Evolutionary conservation across 2,888 invertebrate species (phyloP).

Genomic region (Mycalesis mineus): DNA sequence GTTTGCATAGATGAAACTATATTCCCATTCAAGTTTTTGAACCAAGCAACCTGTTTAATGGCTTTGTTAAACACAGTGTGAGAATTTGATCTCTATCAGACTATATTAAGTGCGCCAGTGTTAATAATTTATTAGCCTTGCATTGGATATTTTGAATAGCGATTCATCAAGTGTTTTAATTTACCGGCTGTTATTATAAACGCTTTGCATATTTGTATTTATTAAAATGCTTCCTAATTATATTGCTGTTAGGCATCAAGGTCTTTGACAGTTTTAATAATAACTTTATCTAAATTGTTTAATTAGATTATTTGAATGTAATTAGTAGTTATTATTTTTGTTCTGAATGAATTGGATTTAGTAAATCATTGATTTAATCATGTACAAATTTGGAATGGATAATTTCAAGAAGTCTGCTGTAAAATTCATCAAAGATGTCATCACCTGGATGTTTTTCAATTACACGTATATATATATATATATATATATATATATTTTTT

Average conservation of each 20-base stretch:
- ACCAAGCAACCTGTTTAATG: conserved; percentile 17
- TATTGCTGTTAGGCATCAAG: not conserved
- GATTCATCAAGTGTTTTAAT: not conserved
- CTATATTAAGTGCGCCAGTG: conserved; percentile 1
- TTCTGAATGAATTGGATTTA: too few relatives aligned
- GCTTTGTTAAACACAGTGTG: conserved; percentile 20
- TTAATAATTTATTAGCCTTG: not conserved
- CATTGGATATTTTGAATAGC: not conserved
- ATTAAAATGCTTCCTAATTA: not conserved
- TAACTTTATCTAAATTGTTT: too few relatives aligned
- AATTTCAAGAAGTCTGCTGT: too few relatives aligned
- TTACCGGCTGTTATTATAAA: not conserved
- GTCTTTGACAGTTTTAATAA: too few relatives aligned
- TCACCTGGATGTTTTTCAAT: too few relatives aligned
- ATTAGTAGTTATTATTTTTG: too few relatives aligned
- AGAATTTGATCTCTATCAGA: conserved; percentile 15
- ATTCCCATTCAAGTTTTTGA: conserved; percentile 16
- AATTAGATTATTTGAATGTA: too few relatives aligned
- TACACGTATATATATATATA: too few relatives aligned
- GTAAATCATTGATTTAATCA: too few relatives aligned
- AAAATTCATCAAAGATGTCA: too few relatives aligned
- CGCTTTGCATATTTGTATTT: not conserved
- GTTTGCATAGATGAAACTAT: conserved; percentile 11
- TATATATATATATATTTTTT: too few relatives aligned
- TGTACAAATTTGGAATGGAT: too few relatives aligned